These are phyloP conservation scores for Lasioglossum malachurum DNA, from an alignment of 2,888 invertebrate genomes.

Conservation along the genomic window DNA sequence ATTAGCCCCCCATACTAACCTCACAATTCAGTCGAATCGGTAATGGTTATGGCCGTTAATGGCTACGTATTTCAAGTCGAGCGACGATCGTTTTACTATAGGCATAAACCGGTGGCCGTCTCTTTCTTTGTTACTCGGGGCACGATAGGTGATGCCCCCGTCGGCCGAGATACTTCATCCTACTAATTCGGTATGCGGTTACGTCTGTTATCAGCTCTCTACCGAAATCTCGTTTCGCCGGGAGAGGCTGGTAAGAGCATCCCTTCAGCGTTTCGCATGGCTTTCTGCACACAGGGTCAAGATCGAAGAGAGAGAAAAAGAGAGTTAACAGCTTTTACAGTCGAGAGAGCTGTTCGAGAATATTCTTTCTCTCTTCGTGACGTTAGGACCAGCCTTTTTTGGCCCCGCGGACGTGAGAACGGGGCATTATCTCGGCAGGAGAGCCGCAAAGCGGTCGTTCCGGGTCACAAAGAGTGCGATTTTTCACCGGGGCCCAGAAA, in stretches of 20 bases:
- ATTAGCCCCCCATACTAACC: slow-evolving; percentile 66
- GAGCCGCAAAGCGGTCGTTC: slow-evolving; percentile 2
- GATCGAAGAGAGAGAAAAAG: background rate
- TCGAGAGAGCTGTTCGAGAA: background rate
- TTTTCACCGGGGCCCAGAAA: slow-evolving; percentile 14
- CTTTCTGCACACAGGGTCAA: background rate
- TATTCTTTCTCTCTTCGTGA: background rate
- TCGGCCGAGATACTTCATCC: slow-evolving; percentile 50
- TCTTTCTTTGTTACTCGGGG: slow-evolving; percentile 55
- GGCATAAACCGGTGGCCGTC: slow-evolving; percentile 37
- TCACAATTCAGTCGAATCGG: slow-evolving; percentile 80
- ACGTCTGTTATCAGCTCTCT: slow-evolving; percentile 45
- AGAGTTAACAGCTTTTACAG: background rate
- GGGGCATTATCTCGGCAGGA: background rate
- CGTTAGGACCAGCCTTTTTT: background rate
- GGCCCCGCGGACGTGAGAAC: background rate
- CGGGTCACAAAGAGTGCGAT: background rate
- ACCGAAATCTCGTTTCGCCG: slow-evolving; percentile 48
- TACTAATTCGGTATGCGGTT: slow-evolving; percentile 54
- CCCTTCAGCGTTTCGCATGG: background rate
- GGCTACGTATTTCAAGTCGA: slow-evolving; percentile 80
- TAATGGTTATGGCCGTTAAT: slow-evolving; percentile 83
- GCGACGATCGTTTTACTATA: slow-evolving; percentile 67
- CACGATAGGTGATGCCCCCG: slow-evolving; percentile 59
- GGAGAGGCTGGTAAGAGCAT: slow-evolving; percentile 11